Evolutionary conservation across 2,113 vertebrate species (phyloP).

Genomic region (Saguinus midas): DNA sequence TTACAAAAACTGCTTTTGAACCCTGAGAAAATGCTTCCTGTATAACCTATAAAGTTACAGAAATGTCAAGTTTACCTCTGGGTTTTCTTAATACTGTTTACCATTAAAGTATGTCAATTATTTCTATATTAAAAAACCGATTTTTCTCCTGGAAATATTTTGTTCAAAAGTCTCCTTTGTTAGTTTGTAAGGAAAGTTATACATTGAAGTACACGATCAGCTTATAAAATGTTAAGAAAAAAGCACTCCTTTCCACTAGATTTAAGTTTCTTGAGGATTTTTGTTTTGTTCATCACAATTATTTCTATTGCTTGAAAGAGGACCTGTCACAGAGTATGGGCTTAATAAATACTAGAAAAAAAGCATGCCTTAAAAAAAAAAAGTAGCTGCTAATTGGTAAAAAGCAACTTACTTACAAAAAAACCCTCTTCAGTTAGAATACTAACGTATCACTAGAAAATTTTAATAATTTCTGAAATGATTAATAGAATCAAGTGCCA

Average conservation of each 20-base stretch:
- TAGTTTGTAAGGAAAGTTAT: conserved; percentile 17
- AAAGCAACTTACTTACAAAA: neutral
- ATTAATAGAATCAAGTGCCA: neutral
- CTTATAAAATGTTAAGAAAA: neutral
- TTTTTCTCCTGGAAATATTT: neutral
- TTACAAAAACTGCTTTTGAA: neutral
- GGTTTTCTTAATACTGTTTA: neutral
- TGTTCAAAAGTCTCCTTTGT: conserved; percentile 25
- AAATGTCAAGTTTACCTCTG: neutral
- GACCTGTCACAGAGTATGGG: neutral
- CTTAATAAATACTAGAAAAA: neutral
- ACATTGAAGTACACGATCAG: neutral
- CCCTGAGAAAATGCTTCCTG: conserved; percentile 7
- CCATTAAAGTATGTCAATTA: neutral
- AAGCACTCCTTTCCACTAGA: neutral
- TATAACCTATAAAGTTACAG: neutral
- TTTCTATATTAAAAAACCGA: neutral
- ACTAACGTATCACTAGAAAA: neutral
- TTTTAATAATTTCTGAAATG: conserved; percentile 36
- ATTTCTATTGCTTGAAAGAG: neutral
- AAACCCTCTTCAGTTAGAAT: conserved; percentile 12
- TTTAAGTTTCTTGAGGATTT: conserved; percentile 33
- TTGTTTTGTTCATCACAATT: neutral
- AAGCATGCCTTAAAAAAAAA: neutral
- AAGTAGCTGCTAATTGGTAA: neutral